Evolutionary conservation across 2,113 vertebrate genomes (phyloP).

Genomic region (Morphnarchus princeps): DNA sequence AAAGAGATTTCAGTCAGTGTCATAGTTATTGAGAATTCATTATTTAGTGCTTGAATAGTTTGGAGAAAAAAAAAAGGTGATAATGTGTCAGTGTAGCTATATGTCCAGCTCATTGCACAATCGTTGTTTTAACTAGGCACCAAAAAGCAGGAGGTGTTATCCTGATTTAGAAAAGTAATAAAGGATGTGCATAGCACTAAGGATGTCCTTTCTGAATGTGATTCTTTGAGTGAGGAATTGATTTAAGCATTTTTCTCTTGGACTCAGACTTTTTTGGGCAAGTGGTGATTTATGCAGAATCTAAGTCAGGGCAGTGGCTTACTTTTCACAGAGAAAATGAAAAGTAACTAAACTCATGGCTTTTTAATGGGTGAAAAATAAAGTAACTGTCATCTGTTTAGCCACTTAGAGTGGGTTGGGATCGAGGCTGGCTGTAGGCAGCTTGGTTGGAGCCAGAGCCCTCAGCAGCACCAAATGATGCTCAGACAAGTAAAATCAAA

Average conservation of each 20-base stretch:
- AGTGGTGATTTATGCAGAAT: neutral
- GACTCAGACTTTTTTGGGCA: neutral
- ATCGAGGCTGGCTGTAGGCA: neutral
- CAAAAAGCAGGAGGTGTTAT: neutral
- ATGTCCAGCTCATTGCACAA: neutral
- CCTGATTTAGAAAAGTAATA: neutral
- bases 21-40: neutral
- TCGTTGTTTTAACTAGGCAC: neutral
- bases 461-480: neutral
- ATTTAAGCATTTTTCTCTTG: neutral
- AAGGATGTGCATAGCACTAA: neutral
- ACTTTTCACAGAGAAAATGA: neutral
- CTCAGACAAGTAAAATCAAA: neutral
- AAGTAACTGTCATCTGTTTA: neutral
- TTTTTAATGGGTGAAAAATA: neutral
- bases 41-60: neutral
- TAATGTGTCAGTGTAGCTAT: fast-evolving
- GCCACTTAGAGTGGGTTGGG: fast-evolving
- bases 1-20: neutral
- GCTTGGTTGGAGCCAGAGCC: neutral
- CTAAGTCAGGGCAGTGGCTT: neutral
- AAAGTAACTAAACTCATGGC: neutral
- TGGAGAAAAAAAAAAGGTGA: neutral
- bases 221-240: neutral
- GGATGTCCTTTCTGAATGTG: neutral